Evolutionary conservation across 2,113 vertebrate species (phyloP).

Genomic region (Otolemur garnettii): DNA sequence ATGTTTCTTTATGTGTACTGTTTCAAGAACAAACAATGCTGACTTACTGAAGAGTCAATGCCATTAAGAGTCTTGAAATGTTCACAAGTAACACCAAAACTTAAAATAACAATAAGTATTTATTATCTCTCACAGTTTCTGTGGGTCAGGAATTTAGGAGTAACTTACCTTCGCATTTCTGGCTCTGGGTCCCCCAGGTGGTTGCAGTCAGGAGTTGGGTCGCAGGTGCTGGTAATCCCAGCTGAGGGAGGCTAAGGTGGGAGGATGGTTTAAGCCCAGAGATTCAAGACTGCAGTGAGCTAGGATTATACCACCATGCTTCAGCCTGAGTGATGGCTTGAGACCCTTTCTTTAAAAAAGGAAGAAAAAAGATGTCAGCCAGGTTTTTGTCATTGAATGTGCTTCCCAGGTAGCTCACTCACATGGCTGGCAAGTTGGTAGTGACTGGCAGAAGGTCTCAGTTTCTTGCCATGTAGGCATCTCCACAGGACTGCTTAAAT

Average conservation of each 20-base stretch:
- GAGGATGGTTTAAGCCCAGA: too few relatives aligned
- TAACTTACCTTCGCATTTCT: not conserved
- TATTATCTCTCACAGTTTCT: too few relatives aligned
- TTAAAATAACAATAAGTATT: not conserved
- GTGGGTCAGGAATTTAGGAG: not conserved
- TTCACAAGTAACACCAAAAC: not conserved
- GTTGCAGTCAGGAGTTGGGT: not conserved
- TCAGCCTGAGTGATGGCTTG: too few relatives aligned
- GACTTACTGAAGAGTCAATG: not conserved
- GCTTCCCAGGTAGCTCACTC: not conserved
- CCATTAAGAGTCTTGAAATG: not conserved
- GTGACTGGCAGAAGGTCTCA: not conserved
- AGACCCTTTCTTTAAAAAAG: too few relatives aligned
- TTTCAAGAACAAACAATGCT: not conserved
- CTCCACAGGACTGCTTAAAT: not conserved
- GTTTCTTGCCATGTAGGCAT: not conserved
- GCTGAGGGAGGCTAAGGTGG: too few relatives aligned
- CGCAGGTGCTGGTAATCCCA: too few relatives aligned
- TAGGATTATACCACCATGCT: too few relatives aligned
- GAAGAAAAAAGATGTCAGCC: not conserved
- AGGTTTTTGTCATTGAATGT: not conserved
- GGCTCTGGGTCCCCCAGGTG: not conserved
- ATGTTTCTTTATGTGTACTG: not conserved
- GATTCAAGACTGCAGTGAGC: too few relatives aligned
- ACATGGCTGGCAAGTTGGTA: not conserved